Conservation (phyloP, 2,888 invertebrate species). For the Eledone cirrhosa region DNA sequence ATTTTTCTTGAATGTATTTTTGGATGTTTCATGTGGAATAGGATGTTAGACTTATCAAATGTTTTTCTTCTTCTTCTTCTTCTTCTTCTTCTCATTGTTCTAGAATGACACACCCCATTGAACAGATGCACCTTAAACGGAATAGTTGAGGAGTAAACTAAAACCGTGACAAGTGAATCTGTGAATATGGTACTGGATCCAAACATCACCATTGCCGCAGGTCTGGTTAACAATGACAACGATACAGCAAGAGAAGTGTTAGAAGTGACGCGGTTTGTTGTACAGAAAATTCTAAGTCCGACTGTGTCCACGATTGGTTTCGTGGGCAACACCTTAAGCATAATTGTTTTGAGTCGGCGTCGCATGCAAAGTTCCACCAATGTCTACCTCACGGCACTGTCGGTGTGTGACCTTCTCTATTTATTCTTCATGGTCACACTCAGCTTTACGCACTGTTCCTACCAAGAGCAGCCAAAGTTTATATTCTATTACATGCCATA, state of each 20-base stretch:
- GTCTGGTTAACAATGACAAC: background rate
- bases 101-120: no score
- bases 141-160: no score
- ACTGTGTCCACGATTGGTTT: conserved; percentile 57
- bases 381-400: conserved; percentile 77
- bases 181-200: background rate
- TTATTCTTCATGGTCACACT: conserved; percentile 75
- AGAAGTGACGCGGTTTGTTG: conserved; percentile 48
- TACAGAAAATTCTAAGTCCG: conserved; percentile 55
- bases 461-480: conserved; percentile 70
- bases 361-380: conserved; percentile 65
- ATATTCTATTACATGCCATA: conserved; percentile 70
- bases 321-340: conserved; percentile 61
- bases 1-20: no score
- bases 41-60: no score
- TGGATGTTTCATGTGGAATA: no score
- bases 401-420: conserved; percentile 77
- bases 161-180: background rate
- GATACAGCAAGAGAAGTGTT: conserved; percentile 28
- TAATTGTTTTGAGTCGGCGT: conserved; percentile 59
- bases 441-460: conserved; percentile 72
- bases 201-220: background rate
- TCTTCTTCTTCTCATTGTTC: no score
- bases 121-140: background rate
- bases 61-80: no score